Evolutionary conservation across 2,113 vertebrate genomes (phyloP).

Genomic region (Trematomus loennbergii): DNA sequence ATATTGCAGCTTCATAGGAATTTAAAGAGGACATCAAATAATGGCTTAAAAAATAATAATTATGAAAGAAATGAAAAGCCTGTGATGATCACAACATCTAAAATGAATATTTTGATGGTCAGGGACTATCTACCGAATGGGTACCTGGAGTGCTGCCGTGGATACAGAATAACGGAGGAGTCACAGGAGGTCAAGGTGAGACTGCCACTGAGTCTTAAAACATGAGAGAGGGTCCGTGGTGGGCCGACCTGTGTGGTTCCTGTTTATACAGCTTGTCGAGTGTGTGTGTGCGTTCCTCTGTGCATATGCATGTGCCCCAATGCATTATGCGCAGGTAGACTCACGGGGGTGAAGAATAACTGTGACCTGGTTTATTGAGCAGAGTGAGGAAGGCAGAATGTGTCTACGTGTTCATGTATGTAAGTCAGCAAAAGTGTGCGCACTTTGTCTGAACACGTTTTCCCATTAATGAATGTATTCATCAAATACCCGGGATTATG

Average conservation of each 20-base stretch:
- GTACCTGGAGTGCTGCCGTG: constrained; percentile 8
- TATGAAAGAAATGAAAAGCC: constrained; percentile 11
- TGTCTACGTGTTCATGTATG: neutral
- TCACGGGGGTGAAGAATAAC: constrained; percentile 37
- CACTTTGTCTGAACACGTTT: constrained; percentile 41
- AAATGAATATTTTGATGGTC: constrained; percentile 44
- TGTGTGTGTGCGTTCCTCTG: constrained; percentile 19
- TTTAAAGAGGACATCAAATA: too few relatives aligned
- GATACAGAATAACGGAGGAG: constrained; percentile 49
- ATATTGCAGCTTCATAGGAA: too few relatives aligned
- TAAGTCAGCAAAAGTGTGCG: constrained; percentile 54
- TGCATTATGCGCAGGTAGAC: constrained; percentile 54
- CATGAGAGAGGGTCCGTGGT: constrained; percentile 52
- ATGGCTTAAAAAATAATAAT: too few relatives aligned
- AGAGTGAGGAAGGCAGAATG: constrained; percentile 6
- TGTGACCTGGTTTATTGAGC: constrained; percentile 48
- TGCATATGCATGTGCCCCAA: constrained; percentile 24
- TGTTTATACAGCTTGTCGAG: constrained; percentile 66
- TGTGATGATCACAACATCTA: neutral
- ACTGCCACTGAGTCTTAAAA: constrained; percentile 70
- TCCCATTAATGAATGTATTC: constrained; percentile 70
- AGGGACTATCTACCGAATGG: constrained; percentile 30
- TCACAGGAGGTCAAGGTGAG: constrained; percentile 71
- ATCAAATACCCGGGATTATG: constrained; percentile 69
- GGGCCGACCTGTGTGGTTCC: constrained; percentile 49